phyloP scores from a whole-genome alignment of 2,113 vertebrate genomes.

The Neotoma lepida region DNA sequence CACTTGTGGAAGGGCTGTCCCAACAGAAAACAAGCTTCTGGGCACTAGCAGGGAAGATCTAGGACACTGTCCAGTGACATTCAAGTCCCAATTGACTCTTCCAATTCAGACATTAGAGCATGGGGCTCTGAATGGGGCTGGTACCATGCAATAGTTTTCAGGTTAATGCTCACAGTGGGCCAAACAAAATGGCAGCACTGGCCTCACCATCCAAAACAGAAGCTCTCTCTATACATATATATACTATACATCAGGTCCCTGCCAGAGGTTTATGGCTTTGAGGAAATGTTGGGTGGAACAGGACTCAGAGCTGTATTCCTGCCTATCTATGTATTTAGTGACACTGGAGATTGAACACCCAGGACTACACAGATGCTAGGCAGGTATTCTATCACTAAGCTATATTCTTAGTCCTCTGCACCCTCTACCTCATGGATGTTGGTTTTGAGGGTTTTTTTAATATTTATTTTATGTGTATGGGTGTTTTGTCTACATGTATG shows the following conservation, averaged over 20 bases:
- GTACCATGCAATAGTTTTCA: background rate
- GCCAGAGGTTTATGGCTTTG: background rate
- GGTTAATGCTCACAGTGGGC: background rate
- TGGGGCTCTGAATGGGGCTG: background rate
- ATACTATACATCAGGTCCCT: too few species aligned
- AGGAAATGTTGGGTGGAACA: background rate
- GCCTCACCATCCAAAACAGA: background rate
- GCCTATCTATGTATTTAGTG: constrained; percentile 75
- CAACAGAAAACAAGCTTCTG: background rate
- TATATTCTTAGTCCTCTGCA: background rate
- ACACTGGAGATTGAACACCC: background rate
- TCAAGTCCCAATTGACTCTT: rapidly evolving
- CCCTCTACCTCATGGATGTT: too few species aligned
- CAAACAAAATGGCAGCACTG: background rate
- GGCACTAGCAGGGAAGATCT: background rate
- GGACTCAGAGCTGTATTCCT: background rate
- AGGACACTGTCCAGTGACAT: background rate
- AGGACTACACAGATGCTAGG: background rate
- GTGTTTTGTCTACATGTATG: background rate
- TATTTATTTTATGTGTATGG: background rate
- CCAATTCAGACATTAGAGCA: background rate
- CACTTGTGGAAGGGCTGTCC: background rate
- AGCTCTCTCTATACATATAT: background rate
- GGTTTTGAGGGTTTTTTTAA: background rate
- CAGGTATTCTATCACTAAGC: background rate